These are phyloP conservation scores for Pyrrhosoma nymphula DNA, from an alignment of 2,888 invertebrate species.

Conservation along the genomic window DNA sequence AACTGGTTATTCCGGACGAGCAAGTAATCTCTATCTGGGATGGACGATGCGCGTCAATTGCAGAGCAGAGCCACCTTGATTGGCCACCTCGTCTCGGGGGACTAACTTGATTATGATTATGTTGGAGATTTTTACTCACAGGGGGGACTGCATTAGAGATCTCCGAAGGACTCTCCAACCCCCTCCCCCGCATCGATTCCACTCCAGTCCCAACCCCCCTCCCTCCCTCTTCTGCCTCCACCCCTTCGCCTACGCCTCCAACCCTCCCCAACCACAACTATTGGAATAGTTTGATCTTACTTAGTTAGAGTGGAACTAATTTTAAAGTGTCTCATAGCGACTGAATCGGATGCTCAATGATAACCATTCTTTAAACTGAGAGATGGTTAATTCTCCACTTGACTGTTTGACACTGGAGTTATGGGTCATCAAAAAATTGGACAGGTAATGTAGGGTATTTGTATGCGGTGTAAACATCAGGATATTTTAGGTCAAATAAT, in stretches of 20 bases:
- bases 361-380: not conserved
- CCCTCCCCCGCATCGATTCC: not conserved
- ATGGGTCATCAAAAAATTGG: too few relatives aligned
- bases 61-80: slow-evolving; percentile 47
- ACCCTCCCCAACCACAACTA: too few relatives aligned
- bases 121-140: not conserved
- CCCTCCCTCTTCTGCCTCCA: not conserved
- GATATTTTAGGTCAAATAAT: too few relatives aligned
- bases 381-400: too few relatives aligned
- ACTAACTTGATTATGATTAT: slow-evolving; percentile 64
- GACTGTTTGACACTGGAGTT: too few relatives aligned
- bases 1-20: slow-evolving; percentile 67
- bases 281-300: too few relatives aligned
- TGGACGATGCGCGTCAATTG: slow-evolving; percentile 47
- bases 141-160: not conserved
- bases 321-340: not conserved
- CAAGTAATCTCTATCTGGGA: slow-evolving; percentile 54
- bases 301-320: too few relatives aligned
- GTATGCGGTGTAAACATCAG: too few relatives aligned
- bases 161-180: too few relatives aligned
- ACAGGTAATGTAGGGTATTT: too few relatives aligned
- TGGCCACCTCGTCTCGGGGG: slow-evolving; percentile 24
- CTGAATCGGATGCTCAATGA: not conserved
- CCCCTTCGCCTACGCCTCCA: not conserved
- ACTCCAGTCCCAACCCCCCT: not conserved